phyloP scores from a whole-genome alignment of 2,797 vertebrate species.

The Sebastes vulpes region DNA sequence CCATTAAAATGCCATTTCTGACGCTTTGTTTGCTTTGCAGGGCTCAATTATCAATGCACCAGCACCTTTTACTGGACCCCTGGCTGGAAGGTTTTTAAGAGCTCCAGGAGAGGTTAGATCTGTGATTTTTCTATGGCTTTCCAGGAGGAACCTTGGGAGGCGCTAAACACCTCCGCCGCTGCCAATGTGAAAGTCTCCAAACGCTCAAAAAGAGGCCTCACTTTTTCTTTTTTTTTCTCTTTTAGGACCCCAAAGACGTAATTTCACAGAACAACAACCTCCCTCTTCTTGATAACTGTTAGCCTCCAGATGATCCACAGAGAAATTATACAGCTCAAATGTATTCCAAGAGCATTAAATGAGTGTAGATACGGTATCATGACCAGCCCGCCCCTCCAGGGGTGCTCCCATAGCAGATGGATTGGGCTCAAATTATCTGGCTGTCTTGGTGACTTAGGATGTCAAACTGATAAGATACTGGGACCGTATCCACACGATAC shows the following conservation, averaged over 20 bases:
- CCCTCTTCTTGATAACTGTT: constrained; percentile 61
- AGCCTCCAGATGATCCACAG: constrained; percentile 62
- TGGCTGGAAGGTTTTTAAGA: constrained; percentile 69
- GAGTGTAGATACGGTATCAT: constrained; percentile 55
- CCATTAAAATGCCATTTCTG: constrained; percentile 77
- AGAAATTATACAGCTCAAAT: constrained; percentile 68
- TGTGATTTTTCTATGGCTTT: constrained; percentile 76
- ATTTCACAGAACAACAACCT: constrained; percentile 51
- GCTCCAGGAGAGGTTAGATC: constrained; percentile 70
- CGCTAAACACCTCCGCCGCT: constrained; percentile 67
- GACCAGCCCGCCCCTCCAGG: constrained; percentile 64
- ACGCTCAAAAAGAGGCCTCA: constrained; percentile 2
- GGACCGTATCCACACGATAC: constrained; percentile 63
- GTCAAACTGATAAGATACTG: constrained; percentile 81
- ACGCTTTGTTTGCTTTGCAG: constrained; percentile 80
- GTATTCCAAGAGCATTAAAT: constrained; percentile 64
- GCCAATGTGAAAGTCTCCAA: constrained; percentile 62
- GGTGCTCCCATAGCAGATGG: constrained; percentile 68
- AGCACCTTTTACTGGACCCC: constrained; percentile 81
- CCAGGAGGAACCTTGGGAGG: constrained; percentile 74
- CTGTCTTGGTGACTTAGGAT: constrained; percentile 74
- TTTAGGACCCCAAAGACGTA: constrained; percentile 36
- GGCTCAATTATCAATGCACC: constrained; percentile 82
- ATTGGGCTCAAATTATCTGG: constrained; percentile 66
- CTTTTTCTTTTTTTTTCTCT: constrained; percentile 3